A percentile compares a stretch with the other conserved stretches of the same genome.
Conservation (phyloP, 2,113 vertebrate genomes). For the Tyrannus savana region DNA sequence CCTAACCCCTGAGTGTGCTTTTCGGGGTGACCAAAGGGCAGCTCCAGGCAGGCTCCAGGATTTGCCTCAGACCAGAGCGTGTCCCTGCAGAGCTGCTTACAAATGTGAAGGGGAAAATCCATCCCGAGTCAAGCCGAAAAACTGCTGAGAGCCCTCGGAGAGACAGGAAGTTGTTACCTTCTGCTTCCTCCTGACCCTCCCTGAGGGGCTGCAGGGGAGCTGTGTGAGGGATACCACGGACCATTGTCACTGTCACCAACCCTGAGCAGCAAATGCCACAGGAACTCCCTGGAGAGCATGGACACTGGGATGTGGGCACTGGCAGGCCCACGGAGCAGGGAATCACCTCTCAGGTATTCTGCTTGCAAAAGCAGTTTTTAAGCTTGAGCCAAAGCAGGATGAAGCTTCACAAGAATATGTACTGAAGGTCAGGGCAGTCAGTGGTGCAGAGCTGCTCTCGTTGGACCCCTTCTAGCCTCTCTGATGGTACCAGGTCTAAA, state of each 20-base stretch:
- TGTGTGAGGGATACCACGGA: fast-evolving
- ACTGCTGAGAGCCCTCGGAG: neutral
- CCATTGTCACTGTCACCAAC: fast-evolving
- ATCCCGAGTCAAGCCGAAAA: neutral
- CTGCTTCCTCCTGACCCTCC: neutral
- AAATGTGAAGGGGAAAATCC: neutral
- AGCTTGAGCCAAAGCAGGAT: neutral
- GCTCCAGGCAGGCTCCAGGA: neutral
- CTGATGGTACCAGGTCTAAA: fast-evolving
- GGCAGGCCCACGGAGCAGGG: neutral
- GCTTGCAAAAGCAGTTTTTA: neutral
- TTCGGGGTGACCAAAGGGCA: neutral
- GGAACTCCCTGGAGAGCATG: fast-evolving
- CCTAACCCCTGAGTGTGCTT: neutral
- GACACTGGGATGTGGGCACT: neutral
- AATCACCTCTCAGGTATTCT: neutral
- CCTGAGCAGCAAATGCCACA: fast-evolving
- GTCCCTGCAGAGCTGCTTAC: neutral
- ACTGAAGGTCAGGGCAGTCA: fast-evolving
- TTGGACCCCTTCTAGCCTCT: neutral
- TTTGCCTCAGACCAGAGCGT: neutral
- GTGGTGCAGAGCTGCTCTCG: neutral
- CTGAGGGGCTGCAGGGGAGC: neutral
- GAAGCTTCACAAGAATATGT: neutral
- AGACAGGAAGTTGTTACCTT: neutral